Percentiles rank a stretch among this genome's conserved stretches.
phyloP scores from a whole-genome alignment of 2,888 invertebrate species.

The Drosophila rellima region DNA sequence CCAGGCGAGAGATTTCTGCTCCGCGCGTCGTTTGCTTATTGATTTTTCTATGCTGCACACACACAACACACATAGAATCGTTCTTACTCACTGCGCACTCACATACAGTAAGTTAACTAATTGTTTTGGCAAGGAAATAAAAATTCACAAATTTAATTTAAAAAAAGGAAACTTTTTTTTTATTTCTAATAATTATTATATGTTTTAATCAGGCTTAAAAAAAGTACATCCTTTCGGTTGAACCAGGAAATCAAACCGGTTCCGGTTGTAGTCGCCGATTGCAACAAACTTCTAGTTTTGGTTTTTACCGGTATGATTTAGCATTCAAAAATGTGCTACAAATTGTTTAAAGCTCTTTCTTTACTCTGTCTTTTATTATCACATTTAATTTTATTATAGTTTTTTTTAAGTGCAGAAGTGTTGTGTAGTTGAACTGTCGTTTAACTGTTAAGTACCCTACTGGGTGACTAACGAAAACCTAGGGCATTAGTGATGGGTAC shows the following conservation, averaged over 20 bases:
- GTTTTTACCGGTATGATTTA: not conserved
- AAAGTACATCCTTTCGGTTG: not conserved
- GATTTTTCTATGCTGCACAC: slow-evolving; percentile 60
- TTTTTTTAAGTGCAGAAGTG: no score
- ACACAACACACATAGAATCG: slow-evolving; percentile 14
- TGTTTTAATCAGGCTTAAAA: not conserved
- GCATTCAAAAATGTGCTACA: not conserved
- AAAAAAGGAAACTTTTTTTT: not conserved
- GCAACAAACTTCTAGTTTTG: not conserved
- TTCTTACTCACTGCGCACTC: slow-evolving; percentile 7
- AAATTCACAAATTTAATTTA: not conserved
- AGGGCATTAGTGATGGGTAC: no score
- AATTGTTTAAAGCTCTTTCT: no score
- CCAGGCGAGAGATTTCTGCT: slow-evolving; percentile 23
- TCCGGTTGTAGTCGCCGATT: not conserved
- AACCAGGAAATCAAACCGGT: not conserved
- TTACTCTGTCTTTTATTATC: not conserved
- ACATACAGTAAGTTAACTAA: not conserved
- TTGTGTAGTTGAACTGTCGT: no score
- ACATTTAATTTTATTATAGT: not conserved
- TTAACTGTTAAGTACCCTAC: no score
- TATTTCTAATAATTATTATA: not conserved
- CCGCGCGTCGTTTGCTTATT: slow-evolving; percentile 45
- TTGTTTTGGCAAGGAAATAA: not conserved
- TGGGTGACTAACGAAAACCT: not conserved